phyloP scores from a whole-genome alignment of 2,797 vertebrate species.

The Amblyraja radiata region DNA sequence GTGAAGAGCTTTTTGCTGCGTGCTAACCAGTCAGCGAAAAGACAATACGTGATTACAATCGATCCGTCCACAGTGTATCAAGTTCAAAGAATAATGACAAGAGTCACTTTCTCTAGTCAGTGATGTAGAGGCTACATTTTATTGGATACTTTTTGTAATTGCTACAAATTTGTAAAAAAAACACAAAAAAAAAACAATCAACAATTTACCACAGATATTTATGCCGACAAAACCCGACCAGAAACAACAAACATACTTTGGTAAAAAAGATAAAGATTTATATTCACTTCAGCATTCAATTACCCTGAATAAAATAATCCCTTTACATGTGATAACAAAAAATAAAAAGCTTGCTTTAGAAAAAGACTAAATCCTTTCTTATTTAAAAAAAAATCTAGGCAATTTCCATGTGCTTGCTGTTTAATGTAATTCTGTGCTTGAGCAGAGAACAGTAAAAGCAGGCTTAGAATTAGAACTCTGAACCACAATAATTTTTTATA shows the following conservation, averaged over 20 bases:
- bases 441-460: constrained; percentile 63
- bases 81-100: background rate
- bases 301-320: constrained; percentile 74
- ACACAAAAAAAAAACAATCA: constrained; percentile 46
- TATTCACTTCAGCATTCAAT: constrained; percentile 67
- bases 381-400: constrained; percentile 47
- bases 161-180: constrained; percentile 62
- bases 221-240: constrained; percentile 65
- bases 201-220: constrained; percentile 67
- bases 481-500: constrained; percentile 17
- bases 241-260: constrained; percentile 71
- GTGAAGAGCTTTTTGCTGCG: no score
- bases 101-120: constrained; percentile 16
- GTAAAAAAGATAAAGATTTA: constrained; percentile 77
- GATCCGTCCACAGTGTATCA: no score
- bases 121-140: constrained; percentile 35
- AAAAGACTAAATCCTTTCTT: constrained; percentile 64
- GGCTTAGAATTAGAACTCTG: constrained; percentile 51
- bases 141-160: constrained; percentile 62
- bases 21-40: no score
- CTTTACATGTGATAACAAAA: constrained; percentile 63
- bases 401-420: constrained; percentile 58
- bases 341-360: constrained; percentile 70
- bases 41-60: no score
- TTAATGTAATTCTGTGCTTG: constrained; percentile 67